These are phyloP conservation scores for Leucoptera coffeella DNA, from an alignment of 2,888 invertebrate species.

Conservation along the genomic window DNA sequence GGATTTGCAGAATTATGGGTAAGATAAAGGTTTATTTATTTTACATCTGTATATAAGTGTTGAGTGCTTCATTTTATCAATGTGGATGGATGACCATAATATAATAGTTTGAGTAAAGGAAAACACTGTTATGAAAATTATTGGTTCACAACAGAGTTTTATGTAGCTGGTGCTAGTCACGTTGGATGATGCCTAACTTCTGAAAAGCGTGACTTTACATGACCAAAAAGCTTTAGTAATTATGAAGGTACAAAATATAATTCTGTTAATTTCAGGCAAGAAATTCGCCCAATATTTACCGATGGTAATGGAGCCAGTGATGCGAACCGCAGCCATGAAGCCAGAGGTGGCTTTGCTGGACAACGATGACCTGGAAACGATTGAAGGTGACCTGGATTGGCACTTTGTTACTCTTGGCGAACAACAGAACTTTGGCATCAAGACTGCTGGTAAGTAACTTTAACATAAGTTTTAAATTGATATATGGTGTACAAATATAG, in stretches of 20 bases:
- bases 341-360: slow-evolving; percentile 89
- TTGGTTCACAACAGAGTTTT: too few relatives aligned
- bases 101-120: too few relatives aligned
- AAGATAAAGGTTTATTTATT: too few relatives aligned
- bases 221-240: too few relatives aligned
- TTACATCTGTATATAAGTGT: slow-evolving; percentile 68
- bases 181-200: too few relatives aligned
- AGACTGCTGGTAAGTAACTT: slow-evolving; percentile 69
- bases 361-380: slow-evolving; percentile 75
- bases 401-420: slow-evolving; percentile 91
- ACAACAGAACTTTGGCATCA: slow-evolving; percentile 91
- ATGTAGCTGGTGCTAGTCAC: too few relatives aligned
- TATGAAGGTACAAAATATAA: too few relatives aligned
- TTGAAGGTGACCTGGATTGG: slow-evolving; percentile 87
- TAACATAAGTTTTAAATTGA: too few relatives aligned
- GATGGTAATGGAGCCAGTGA: slow-evolving; percentile 91
- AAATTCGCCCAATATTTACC: slow-evolving; percentile 89
- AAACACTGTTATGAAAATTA: too few relatives aligned
- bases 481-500: too few relatives aligned
- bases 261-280: slow-evolving; percentile 56
- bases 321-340: slow-evolving; percentile 87
- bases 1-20: slow-evolving; percentile 91
- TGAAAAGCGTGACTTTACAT: too few relatives aligned
- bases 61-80: slow-evolving; percentile 72
- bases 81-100: too few relatives aligned